A percentile compares a stretch with the other conserved stretches of the same genome.
These are phyloP conservation scores for Eupeodes luniger DNA, from an alignment of 2,888 invertebrate genomes.

Conservation along the genomic window DNA sequence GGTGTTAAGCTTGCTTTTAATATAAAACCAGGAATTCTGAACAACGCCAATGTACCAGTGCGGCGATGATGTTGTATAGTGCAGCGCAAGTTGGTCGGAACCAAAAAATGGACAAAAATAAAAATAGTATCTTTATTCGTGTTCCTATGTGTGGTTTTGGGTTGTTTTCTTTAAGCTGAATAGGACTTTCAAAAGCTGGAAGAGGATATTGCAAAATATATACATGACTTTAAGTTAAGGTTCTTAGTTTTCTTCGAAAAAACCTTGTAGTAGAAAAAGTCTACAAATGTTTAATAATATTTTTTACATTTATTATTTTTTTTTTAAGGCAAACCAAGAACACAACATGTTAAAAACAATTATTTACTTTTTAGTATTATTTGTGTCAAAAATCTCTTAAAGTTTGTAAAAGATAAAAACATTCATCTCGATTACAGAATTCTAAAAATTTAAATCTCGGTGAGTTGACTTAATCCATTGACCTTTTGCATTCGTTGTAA, in stretches of 20 bases:
- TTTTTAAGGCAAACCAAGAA: too few relatives aligned
- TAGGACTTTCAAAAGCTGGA: neutral
- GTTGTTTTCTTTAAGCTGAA: neutral
- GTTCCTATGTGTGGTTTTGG: neutral
- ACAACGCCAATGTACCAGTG: neutral
- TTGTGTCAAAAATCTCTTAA: too few relatives aligned
- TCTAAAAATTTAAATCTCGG: too few relatives aligned
- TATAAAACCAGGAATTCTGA: constrained; percentile 40
- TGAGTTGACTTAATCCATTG: too few relatives aligned
- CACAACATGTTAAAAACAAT: too few relatives aligned
- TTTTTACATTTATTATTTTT: too few relatives aligned
- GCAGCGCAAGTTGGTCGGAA: neutral
- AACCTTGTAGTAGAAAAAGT: neutral
- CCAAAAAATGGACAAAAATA: neutral
- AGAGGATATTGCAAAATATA: neutral
- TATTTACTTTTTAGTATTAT: too few relatives aligned
- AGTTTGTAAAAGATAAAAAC: too few relatives aligned
- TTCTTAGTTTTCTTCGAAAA: neutral
- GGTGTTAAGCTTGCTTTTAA: constrained; percentile 52
- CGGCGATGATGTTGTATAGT: neutral
- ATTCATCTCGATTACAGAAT: too few relatives aligned
- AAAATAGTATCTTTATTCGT: neutral
- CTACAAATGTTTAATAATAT: too few relatives aligned
- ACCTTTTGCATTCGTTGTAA: too few relatives aligned
- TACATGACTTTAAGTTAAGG: neutral